Conservation (phyloP, 1,140 invertebrate genomes). For the Bicyclus anynana region DNA sequence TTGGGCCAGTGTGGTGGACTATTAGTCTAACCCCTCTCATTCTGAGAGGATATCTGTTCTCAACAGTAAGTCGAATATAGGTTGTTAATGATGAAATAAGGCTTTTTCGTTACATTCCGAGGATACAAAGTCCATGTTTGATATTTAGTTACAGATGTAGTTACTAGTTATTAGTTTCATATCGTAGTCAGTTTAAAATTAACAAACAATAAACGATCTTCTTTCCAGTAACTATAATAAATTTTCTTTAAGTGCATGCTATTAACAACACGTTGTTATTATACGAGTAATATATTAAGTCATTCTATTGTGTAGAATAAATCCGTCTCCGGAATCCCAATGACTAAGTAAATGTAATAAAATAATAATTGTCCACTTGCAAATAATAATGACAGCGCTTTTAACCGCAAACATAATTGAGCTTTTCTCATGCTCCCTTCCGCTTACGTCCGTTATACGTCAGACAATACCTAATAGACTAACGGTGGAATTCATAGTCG, state of each 20-base stretch:
- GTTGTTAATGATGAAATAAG: too few relatives aligned
- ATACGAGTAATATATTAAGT: conserved; percentile 1
- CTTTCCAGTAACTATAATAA: neutral
- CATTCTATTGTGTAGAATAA: conserved; percentile 2
- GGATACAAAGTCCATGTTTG: too few relatives aligned
- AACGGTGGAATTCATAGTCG: too few relatives aligned
- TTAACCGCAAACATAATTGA: conserved; percentile 10
- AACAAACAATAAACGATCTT: too few relatives aligned
- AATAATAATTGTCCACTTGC: conserved; percentile 1
- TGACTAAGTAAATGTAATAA: neutral
- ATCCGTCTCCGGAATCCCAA: conserved; percentile 4
- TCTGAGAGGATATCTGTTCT: too few relatives aligned
- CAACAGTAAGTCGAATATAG: too few relatives aligned
- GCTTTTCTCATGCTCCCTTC: conserved; percentile 2
- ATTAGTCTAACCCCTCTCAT: too few relatives aligned
- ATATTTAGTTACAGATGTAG: too few relatives aligned
- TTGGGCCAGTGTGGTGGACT: too few relatives aligned
- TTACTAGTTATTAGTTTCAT: too few relatives aligned
- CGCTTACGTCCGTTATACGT: conserved; percentile 5
- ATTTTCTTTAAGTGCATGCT: neutral
- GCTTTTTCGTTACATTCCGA: too few relatives aligned
- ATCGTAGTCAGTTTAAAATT: too few relatives aligned
- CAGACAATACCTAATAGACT: neutral
- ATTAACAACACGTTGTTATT: neutral
- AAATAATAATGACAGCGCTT: neutral